Conservation (phyloP, 2,113 vertebrate species). For the Neotoma lepida region DNA sequence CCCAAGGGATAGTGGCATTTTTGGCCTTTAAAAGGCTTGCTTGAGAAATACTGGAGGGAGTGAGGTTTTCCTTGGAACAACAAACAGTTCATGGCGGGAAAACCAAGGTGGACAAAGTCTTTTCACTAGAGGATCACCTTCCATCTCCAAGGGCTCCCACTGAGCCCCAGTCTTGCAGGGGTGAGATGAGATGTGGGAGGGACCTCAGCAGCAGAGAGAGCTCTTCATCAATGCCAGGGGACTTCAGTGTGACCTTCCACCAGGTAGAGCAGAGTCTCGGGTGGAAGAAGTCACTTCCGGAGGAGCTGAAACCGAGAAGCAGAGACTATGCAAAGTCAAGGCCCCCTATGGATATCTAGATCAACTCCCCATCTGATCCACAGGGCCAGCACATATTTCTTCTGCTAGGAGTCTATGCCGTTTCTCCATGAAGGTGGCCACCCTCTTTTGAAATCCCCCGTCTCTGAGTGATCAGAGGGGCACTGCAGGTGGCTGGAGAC, state of each 20-base stretch:
- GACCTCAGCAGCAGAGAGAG: background rate
- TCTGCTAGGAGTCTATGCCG: background rate
- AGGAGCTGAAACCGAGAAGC: background rate
- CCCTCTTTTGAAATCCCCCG: background rate
- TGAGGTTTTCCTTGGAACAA: background rate
- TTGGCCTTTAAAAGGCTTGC: background rate
- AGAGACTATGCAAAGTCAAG: background rate
- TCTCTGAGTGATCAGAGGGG: background rate
- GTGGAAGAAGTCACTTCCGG: background rate
- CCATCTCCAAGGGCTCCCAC: accelerated
- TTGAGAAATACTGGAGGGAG: background rate
- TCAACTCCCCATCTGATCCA: accelerated
- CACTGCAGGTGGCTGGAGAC: background rate
- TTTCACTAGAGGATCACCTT: background rate
- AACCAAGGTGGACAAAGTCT: background rate
- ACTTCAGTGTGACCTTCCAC: background rate
- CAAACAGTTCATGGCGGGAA: background rate
- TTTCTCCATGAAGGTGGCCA: background rate
- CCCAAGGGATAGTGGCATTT: background rate
- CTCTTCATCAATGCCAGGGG: background rate
- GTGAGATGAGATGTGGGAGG: background rate
- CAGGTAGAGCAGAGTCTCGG: background rate
- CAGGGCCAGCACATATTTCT: background rate
- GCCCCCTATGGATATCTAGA: background rate
- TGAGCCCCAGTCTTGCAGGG: background rate